Evolutionary conservation across 2,888 invertebrate genomes (phyloP).

Genomic region (Blera fallax): DNA sequence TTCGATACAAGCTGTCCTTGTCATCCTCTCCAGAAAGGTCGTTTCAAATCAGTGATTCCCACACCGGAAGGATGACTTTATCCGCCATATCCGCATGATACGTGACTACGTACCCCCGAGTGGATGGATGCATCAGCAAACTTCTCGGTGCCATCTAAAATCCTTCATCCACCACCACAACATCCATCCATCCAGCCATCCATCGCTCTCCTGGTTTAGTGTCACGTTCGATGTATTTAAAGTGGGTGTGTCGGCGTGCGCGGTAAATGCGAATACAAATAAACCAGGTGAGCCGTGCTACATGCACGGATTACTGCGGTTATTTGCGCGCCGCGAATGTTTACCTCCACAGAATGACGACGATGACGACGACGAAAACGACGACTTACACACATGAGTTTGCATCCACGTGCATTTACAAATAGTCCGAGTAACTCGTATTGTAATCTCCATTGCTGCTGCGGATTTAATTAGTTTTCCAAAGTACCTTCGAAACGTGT

Average conservation of each 20-base stretch:
- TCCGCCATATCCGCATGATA: slow-evolving; percentile 57
- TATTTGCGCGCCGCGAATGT: slow-evolving; percentile 51
- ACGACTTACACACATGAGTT: neutral
- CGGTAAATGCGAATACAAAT: slow-evolving; percentile 60
- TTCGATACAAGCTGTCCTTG: slow-evolving; percentile 54
- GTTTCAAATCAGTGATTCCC: slow-evolving; percentile 60
- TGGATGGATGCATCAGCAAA: slow-evolving; percentile 56
- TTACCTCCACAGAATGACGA: neutral
- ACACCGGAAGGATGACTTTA: slow-evolving; percentile 67
- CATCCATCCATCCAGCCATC: neutral
- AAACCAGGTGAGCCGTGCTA: slow-evolving; percentile 57
- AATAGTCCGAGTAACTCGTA: slow-evolving; percentile 44
- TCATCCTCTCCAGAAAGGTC: slow-evolving; percentile 30
- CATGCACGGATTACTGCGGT: slow-evolving; percentile 66
- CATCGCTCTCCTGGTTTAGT: slow-evolving; percentile 27
- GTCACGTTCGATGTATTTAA: slow-evolving; percentile 58
- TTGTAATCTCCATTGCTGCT: slow-evolving; percentile 41
- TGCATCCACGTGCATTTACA: slow-evolving; percentile 25
- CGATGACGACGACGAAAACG: neutral
- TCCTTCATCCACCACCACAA: neutral
- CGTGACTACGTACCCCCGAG: slow-evolving; percentile 51
- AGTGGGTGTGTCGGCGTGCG: slow-evolving; percentile 35
- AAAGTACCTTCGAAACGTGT: slow-evolving; percentile 50
- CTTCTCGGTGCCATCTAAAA: slow-evolving; percentile 21
- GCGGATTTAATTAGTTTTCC: slow-evolving; percentile 69